These are phyloP conservation scores for Prietella phreatophila DNA, from an alignment of 2,113 vertebrate genomes.

Conservation along the genomic window DNA sequence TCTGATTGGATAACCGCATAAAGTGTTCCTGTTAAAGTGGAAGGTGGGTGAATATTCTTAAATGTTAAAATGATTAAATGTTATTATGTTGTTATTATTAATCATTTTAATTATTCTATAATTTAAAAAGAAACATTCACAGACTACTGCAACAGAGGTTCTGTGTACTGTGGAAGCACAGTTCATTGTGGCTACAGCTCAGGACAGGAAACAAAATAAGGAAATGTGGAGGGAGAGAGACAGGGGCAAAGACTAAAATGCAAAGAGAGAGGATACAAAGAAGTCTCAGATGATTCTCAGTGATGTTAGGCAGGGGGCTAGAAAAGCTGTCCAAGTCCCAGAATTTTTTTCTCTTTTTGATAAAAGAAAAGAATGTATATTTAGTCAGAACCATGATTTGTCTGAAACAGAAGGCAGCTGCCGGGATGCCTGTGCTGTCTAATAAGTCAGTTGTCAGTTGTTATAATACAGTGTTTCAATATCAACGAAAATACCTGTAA, in stretches of 20 bases:
- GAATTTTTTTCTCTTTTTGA: neutral
- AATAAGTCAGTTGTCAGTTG: conserved; percentile 7
- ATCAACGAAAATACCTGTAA: neutral
- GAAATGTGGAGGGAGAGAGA: neutral
- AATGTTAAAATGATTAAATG: neutral
- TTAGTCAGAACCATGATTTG: neutral
- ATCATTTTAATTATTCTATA: neutral
- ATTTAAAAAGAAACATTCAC: neutral
- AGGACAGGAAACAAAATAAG: neutral
- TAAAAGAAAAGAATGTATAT: neutral
- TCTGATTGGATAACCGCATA: neutral
- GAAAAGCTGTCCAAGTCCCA: neutral
- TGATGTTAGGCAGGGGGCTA: neutral
- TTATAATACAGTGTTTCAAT: neutral
- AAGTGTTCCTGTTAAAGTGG: neutral
- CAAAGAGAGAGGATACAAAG: neutral
- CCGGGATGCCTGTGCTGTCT: neutral
- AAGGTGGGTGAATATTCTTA: neutral
- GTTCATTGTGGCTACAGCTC: conserved; percentile 20
- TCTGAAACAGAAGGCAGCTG: neutral
- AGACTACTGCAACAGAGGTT: neutral
- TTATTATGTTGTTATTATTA: no score
- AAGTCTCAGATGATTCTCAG: neutral
- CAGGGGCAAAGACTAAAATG: neutral
- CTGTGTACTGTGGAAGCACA: neutral